Conservation (phyloP, 2,113 vertebrate species). For the Rynchops niger region DNA sequence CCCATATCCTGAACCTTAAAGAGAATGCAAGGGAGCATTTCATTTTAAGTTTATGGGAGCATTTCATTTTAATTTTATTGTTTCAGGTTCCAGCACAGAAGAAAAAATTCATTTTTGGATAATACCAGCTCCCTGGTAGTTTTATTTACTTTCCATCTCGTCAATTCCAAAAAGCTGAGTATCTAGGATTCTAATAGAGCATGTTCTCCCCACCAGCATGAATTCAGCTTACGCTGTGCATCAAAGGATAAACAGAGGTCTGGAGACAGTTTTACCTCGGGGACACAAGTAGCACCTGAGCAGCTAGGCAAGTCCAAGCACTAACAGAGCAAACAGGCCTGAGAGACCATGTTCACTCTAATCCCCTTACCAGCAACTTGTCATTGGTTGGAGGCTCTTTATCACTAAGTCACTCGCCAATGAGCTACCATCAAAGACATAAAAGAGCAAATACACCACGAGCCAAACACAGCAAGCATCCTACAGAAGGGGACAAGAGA, state of each 20-base stretch:
- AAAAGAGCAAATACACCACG: neutral
- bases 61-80: too few species aligned
- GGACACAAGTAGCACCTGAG: neutral
- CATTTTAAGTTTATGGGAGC: conserved; percentile 1
- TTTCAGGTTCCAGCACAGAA: too few species aligned
- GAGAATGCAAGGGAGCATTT: conserved; percentile 5
- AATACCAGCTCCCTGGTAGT: conserved; percentile 25
- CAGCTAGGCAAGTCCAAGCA: neutral
- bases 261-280: neutral
- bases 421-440: conserved; percentile 11
- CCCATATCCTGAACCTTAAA: conserved; percentile 13
- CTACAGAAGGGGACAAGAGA: neutral
- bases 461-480: neutral
- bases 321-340: neutral
- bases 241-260: conserved; percentile 14
- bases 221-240: neutral
- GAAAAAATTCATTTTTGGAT: conserved; percentile 48
- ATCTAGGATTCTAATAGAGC: conserved; percentile 17
- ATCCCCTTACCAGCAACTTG: neutral
- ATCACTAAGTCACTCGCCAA: neutral
- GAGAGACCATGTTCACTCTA: neutral
- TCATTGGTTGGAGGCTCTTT: neutral
- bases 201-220: neutral
- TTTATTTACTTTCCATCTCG: conserved; percentile 44
- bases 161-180: neutral